Conservation (phyloP, 2,888 invertebrate genomes). For the Entomobrya proxima region DNA sequence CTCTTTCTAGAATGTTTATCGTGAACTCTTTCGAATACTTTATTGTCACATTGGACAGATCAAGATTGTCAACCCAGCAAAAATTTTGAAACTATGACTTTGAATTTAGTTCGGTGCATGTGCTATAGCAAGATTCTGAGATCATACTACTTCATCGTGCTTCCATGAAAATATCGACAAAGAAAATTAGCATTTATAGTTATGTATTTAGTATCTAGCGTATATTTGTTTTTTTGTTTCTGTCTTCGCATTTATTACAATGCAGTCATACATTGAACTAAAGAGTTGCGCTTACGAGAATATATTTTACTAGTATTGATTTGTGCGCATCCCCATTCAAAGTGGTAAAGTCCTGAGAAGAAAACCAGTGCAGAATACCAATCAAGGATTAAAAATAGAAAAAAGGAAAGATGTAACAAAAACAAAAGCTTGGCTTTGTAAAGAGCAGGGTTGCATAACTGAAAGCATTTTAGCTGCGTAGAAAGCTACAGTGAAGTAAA, state of each 20-base stretch:
- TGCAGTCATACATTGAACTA: not conserved
- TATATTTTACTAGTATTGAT: conserved; percentile 44
- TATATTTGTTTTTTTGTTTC: not conserved
- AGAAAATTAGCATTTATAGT: conserved; percentile 37
- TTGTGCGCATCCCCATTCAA: not conserved
- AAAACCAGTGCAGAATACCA: conserved; percentile 43
- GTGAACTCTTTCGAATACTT: not conserved
- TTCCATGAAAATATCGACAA: not conserved
- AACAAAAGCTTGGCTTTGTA: not conserved
- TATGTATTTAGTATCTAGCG: not conserved
- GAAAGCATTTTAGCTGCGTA: not conserved
- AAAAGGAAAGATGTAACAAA: not conserved
- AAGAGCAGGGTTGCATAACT: not conserved
- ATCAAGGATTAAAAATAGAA: conserved; percentile 41
- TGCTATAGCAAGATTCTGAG: not conserved
- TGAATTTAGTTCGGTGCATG: not conserved
- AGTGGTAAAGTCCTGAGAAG: conserved; percentile 18
- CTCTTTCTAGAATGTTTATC: not conserved
- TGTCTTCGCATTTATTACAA: not conserved
- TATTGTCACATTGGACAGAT: not conserved
- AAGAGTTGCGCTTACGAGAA: not conserved
- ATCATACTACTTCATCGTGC: not conserved
- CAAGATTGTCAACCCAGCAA: not conserved
- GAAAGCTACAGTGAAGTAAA: not conserved
- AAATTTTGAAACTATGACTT: not conserved